Evolutionary conservation across 2,113 vertebrate species (phyloP).

Genomic region (Rhizomys pruinosus): DNA sequence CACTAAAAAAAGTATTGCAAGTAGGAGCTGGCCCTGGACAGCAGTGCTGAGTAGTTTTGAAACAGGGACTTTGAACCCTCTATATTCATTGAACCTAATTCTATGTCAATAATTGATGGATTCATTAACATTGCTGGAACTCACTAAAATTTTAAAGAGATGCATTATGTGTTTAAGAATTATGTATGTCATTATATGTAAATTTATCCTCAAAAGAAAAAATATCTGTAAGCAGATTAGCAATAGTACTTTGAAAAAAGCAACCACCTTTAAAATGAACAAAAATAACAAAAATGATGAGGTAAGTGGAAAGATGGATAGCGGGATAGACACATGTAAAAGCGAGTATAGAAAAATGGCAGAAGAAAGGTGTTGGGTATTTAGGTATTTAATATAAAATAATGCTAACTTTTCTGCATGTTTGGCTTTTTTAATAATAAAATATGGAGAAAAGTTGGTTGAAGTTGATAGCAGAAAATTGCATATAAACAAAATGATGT

Average conservation of each 20-base stretch:
- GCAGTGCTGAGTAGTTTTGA: background rate
- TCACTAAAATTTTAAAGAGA: background rate
- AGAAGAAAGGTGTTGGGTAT: background rate
- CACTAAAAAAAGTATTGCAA: background rate
- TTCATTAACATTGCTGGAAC: background rate
- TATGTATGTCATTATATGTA: background rate
- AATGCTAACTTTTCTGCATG: background rate
- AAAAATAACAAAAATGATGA: background rate
- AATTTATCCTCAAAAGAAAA: background rate
- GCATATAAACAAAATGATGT: conserved; percentile 39
- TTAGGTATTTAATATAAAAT: background rate
- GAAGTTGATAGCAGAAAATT: background rate
- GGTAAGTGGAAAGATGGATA: background rate
- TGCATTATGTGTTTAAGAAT: background rate
- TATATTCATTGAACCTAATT: background rate
- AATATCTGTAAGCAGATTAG: background rate
- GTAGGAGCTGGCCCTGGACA: background rate
- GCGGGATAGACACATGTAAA: background rate
- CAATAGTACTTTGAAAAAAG: background rate
- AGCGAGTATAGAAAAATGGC: background rate
- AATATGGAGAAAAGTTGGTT: background rate
- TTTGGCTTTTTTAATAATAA: conserved; percentile 52
- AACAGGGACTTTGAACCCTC: background rate
- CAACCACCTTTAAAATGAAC: conserved; percentile 25
- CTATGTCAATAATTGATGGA: background rate